Percentiles rank a stretch among this genome's conserved stretches.
Evolutionary conservation across 2,113 vertebrate species (phyloP).

Genomic region (Zosterops borbonicus): DNA sequence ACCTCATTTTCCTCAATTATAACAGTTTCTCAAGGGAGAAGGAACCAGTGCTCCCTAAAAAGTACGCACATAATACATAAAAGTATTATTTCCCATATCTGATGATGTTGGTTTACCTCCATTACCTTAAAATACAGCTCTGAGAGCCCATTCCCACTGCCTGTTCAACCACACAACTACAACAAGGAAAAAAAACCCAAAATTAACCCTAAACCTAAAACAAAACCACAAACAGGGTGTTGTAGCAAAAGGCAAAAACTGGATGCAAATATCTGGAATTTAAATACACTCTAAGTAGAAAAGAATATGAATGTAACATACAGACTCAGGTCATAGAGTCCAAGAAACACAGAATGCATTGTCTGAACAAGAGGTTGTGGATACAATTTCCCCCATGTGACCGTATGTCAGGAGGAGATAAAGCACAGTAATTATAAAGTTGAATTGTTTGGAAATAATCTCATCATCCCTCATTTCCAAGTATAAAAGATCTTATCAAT

Average conservation of each 20-base stretch:
- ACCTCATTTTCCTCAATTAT: not conserved
- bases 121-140: not conserved
- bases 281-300: not conserved
- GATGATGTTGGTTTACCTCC: not conserved
- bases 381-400: not conserved
- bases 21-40: not conserved
- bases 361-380: not conserved
- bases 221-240: not conserved
- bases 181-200: accelerated
- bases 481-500: not conserved
- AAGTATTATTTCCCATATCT: not conserved
- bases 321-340: not conserved
- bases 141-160: not conserved
- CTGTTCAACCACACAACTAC: not conserved
- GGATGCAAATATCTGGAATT: not conserved
- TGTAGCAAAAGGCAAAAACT: not conserved
- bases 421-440: not conserved
- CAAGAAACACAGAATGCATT: not conserved
- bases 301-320: not conserved
- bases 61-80: not conserved
- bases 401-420: not conserved
- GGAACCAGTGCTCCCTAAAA: not conserved
- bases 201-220: not conserved
- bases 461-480: not conserved
- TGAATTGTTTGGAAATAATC: not conserved